phyloP scores from a whole-genome alignment of 2,113 vertebrate species.

The cattle (Bos taurus) region ARS-UCD2.0 NC_037330.1:19194001-19194500 shows the following conservation, averaged over 20 bases:
- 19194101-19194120: neutral
- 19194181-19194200: neutral
- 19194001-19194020: neutral
- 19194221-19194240: slow-evolving; percentile 10
- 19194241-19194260: slow-evolving; percentile 7
- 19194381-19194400: too few relatives aligned
- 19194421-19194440: too few relatives aligned
- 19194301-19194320: too few relatives aligned
- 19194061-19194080: neutral
- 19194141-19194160: neutral
- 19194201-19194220: slow-evolving; percentile 10
- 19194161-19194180: neutral
- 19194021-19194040: neutral
- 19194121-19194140: neutral
- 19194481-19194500: too few relatives aligned
- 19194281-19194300: too few relatives aligned
- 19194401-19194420: too few relatives aligned
- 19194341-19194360: too few relatives aligned
- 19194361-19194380: too few relatives aligned
- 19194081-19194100: neutral
- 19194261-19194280: neutral
- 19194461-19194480: too few relatives aligned
- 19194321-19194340: too few relatives aligned
- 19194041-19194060: neutral
- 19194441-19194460: too few relatives aligned